Percentiles rank a stretch among this genome's conserved stretches.
phyloP scores from a whole-genome alignment of 2,113 vertebrate genomes.

The Cochlearius cochlearius region DNA sequence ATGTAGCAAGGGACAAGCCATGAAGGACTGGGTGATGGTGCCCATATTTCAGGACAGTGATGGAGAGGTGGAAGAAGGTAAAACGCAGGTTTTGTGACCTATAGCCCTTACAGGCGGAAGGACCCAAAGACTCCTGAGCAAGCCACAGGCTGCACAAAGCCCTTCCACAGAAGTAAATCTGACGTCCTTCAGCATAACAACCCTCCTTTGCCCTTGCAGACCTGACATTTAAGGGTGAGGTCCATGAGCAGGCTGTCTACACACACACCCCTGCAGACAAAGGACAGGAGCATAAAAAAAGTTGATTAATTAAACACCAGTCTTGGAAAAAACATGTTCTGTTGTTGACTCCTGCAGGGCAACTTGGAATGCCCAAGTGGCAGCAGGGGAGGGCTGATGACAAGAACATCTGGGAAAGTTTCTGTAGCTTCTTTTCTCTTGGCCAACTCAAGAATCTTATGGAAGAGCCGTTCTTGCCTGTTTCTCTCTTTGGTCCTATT shows the following conservation, averaged over 20 bases:
- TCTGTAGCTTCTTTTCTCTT: not conserved
- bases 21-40: not conserved
- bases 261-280: not conserved
- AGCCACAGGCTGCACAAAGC: not conserved
- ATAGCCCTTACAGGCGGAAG: not conserved
- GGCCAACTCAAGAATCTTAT: not conserved
- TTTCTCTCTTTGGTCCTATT: not conserved
- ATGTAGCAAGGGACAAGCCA: not conserved
- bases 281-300: not conserved
- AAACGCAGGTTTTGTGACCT: not conserved
- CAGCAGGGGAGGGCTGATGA: not conserved
- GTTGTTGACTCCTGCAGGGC: not conserved
- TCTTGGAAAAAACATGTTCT: not conserved
- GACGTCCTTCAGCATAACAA: not conserved
- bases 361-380: not conserved
- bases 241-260: accelerated
- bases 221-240: not conserved
- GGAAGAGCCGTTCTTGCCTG: not conserved
- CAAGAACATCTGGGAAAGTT: not conserved
- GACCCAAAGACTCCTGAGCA: not conserved
- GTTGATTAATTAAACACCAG: not conserved
- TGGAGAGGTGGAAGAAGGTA: not conserved
- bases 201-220: not conserved
- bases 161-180: not conserved
- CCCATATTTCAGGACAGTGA: no score